A percentile compares a stretch with the other conserved stretches of the same genome.
Evolutionary conservation across 2,113 vertebrate genomes (phyloP).

Genomic region (Podarcis muralis): DNA sequence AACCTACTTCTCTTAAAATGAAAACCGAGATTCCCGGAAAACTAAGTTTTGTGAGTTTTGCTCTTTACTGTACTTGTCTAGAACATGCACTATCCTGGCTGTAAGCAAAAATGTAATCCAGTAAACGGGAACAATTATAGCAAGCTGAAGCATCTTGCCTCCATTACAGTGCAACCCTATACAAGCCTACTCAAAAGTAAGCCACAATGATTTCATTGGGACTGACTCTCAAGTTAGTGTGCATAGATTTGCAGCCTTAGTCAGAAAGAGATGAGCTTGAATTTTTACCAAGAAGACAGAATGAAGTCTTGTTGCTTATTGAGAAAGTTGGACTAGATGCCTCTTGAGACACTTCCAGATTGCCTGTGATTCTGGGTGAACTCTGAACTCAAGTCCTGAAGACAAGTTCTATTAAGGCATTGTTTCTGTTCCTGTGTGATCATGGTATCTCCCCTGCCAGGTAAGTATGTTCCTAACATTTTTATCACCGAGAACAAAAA

Average conservation of each 20-base stretch:
- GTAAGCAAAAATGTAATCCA: background rate
- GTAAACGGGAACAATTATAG: background rate
- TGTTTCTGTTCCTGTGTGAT: constrained; percentile 20
- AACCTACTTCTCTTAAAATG: background rate
- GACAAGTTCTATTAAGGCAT: background rate
- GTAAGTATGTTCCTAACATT: background rate
- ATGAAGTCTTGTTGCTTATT: background rate
- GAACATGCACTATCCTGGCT: too few relatives aligned
- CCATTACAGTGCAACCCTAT: background rate
- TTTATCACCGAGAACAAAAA: constrained; percentile 27
- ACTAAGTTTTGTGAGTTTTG: background rate
- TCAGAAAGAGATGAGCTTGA: background rate
- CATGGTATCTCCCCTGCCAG: too few relatives aligned
- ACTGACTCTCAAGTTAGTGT: background rate
- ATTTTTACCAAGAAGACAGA: background rate
- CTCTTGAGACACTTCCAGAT: background rate
- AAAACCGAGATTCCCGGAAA: background rate
- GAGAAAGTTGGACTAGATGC: background rate
- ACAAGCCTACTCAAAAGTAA: too few relatives aligned
- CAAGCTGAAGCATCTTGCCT: background rate
- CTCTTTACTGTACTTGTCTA: background rate
- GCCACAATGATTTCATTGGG: too few relatives aligned
- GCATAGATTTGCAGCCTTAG: background rate
- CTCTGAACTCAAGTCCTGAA: background rate
- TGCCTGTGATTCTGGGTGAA: background rate